These are phyloP conservation scores for Mythimna loreyi DNA, from an alignment of 2,888 invertebrate genomes.

Conservation along the genomic window DNA sequence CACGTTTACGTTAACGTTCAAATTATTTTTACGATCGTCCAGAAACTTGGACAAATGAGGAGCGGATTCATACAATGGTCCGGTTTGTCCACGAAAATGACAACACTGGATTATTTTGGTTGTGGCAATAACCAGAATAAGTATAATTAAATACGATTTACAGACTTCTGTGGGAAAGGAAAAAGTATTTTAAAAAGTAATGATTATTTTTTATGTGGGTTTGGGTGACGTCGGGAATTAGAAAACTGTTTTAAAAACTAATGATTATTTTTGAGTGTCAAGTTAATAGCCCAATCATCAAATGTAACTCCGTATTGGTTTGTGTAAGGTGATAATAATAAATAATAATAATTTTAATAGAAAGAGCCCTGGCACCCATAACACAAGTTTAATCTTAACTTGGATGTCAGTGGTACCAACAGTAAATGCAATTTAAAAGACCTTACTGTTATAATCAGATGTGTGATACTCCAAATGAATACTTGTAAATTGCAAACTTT, in stretches of 20 bases:
- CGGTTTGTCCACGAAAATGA: constrained; percentile 15
- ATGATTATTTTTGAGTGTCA: neutral
- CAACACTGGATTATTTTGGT: constrained; percentile 10
- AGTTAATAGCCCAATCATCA: no score
- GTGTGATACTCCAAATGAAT: no score
- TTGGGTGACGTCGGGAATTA: no score
- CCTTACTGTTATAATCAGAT: no score
- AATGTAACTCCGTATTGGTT: no score
- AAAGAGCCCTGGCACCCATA: no score
- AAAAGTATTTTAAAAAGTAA: neutral
- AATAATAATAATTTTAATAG: no score
- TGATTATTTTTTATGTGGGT: neutral
- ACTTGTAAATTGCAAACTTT: no score
- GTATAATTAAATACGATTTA: constrained; percentile 5
- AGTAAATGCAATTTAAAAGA: no score
- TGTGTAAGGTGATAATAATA: no score
- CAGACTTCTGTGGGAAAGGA: neutral
- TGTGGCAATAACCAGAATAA: neutral
- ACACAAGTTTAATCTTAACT: no score
- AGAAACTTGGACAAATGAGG: constrained; percentile 6
- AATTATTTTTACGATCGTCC: constrained; percentile 16
- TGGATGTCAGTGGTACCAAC: no score
- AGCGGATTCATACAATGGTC: constrained; percentile 25
- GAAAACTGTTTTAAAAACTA: neutral
- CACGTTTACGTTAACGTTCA: constrained; percentile 16